phyloP scores from a whole-genome alignment of 2,888 invertebrate genomes.

The Euplexia lucipara region DNA sequence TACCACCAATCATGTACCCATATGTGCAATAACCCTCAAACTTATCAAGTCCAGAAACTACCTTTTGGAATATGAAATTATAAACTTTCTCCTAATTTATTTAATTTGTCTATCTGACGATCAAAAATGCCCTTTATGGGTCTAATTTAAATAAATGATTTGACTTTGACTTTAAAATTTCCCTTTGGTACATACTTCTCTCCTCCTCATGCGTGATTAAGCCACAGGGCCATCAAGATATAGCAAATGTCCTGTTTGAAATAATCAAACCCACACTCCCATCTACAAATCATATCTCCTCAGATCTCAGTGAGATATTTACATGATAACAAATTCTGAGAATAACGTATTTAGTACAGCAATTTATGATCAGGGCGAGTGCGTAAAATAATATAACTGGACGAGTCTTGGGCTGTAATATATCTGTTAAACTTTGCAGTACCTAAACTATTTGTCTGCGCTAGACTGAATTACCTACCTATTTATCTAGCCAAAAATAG shows the following conservation, averaged over 20 bases:
- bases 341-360: neutral
- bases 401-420: neutral
- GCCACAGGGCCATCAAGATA: no score
- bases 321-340: neutral
- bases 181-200: no score
- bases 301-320: neutral
- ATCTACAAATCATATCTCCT: neutral
- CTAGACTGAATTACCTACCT: neutral
- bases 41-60: no score
- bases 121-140: no score
- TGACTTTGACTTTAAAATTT: no score
- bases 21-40: no score
- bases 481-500: neutral
- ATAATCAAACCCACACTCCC: neutral
- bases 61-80: no score
- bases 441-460: constrained; percentile 1
- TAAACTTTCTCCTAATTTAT: no score
- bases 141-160: no score
- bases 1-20: no score
- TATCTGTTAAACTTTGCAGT: neutral
- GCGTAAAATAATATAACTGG: neutral
- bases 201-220: no score
- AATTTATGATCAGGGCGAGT: neutral
- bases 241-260: neutral
- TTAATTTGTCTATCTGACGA: no score